phyloP scores from a whole-genome alignment of 92 coral and sea anemone genomes.

The Micromussa lordhowensis region DNA sequence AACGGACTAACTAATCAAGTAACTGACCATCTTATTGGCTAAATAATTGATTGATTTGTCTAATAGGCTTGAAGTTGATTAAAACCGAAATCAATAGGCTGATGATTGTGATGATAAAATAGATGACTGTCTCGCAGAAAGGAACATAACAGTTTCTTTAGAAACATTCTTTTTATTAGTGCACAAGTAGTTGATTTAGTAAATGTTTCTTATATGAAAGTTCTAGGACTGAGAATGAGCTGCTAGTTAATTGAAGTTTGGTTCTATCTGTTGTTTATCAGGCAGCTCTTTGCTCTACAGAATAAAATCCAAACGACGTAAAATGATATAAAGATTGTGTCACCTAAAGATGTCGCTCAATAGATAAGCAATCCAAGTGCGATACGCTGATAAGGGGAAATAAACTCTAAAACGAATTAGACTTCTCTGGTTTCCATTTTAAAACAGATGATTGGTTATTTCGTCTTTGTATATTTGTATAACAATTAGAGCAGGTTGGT shows the following conservation, averaged over 20 bases:
- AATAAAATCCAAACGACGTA: no score
- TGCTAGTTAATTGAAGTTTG: no score
- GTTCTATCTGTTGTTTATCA: neutral
- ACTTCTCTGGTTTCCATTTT: neutral
- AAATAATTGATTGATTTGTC: no score
- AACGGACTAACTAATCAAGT: neutral
- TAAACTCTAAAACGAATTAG: no score
- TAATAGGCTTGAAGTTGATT: no score
- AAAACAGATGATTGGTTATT: neutral
- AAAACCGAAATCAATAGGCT: no score
- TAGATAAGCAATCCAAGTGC: neutral
- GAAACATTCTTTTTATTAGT: no score
- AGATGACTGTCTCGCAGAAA: neutral
- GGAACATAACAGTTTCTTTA: neutral
- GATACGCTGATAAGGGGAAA: neutral
- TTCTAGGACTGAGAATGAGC: neutral
- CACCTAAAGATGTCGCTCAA: neutral
- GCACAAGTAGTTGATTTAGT: neutral
- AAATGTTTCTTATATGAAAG: neutral
- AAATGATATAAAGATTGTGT: no score
- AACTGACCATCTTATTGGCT: no score
- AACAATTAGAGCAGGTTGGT: neutral
- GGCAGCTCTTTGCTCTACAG: neutral
- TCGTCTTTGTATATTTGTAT: neutral
- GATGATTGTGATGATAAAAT: no score